phyloP scores from a whole-genome alignment of 2,113 vertebrate genomes.

The Sarotherodon lohbergeri region DNA sequence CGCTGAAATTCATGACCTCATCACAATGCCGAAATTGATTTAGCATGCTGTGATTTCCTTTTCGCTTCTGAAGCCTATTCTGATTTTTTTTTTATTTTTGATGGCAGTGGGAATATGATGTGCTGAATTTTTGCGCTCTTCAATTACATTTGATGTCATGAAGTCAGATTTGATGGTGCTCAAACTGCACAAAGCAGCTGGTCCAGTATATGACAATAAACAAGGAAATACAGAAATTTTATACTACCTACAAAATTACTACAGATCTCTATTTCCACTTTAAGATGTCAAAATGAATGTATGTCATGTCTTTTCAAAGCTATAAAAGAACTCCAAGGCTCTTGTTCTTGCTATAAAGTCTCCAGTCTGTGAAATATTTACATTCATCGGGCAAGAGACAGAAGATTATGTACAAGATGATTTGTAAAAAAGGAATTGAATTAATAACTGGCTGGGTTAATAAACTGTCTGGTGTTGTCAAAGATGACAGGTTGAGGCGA shows the following conservation, averaged over 20 bases:
- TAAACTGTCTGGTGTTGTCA: constrained; percentile 53
- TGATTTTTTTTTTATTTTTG: constrained; percentile 43
- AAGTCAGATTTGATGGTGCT: constrained; percentile 39
- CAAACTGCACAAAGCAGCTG: constrained; percentile 9
- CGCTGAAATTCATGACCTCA: constrained; percentile 69
- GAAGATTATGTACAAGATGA: constrained; percentile 22
- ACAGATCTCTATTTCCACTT: constrained; percentile 2
- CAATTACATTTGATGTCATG: constrained; percentile 36
- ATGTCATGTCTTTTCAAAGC: not conserved
- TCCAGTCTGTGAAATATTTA: constrained; percentile 10
- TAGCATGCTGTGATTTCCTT: constrained; percentile 59
- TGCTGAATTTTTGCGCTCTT: constrained; percentile 30
- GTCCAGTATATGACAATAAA: constrained; percentile 24
- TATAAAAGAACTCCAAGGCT: not conserved
- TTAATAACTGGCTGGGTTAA: constrained; percentile 45
- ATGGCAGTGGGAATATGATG: constrained; percentile 43
- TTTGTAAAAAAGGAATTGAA: constrained; percentile 26
- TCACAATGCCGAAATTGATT: constrained; percentile 69
- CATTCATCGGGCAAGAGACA: constrained; percentile 25
- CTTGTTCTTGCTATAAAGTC: not conserved
- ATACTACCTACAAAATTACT: not conserved
- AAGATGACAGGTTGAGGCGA: constrained; percentile 49
- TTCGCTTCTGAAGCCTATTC: constrained; percentile 38
- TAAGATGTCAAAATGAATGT: constrained; percentile 22
- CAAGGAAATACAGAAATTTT: constrained; percentile 10